Base-by-base conservation (phyloP, 2,113 vertebrate genomes). In the Epinephelus fuscoguttatus region DNA sequence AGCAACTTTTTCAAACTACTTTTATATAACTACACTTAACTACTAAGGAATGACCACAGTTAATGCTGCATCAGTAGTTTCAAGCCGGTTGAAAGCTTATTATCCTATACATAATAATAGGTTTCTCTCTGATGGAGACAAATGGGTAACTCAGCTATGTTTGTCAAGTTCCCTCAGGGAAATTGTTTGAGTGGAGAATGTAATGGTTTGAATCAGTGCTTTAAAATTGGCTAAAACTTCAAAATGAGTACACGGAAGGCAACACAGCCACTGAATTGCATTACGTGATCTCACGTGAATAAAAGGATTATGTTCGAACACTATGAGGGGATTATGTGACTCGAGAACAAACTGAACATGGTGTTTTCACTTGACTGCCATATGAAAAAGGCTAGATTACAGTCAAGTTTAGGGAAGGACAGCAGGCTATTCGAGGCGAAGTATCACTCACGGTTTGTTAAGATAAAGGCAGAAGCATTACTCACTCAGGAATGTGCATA, bases 121-220 rank as follows among this genome's bases (percentile, higher is more conserved):
- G 59, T 40, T 79, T 59, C 11, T 3, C 55, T 82, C 66, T 23
- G 70, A 77, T 78, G 53, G 68, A 77, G 62, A 52, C 47, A 60
- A 82, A 79, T 63, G 21, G 68, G 19, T 40, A 30, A 55, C 30
- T 70, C 21, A 67, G 45, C 49, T 30, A 17, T 62, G 61, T 80
- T 53, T 64, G 13, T 71, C 21, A 55, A n/a, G 37, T 62, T 62
- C 14, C 57, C 47, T 53, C n/a, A 23, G 52, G 37, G 6, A 66
- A 49, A 33, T 23, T 4, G 30, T 42, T 37, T 19, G 57, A 42
- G 53, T 33, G 55, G 11, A 67, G 42, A 60, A 27, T 60, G 4
- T n/a, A 60, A n/a, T 27, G n/a, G 19, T 67, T 60, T 56, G 68
- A 68, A 62, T 37, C 18, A 49, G 37, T 4, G n/a, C 37, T 27